A percentile compares a stretch with the other conserved stretches of the same genome.
Evolutionary conservation across 2,797 vertebrate species (phyloP).

Genomic region (Acanthopagrus latus): DNA sequence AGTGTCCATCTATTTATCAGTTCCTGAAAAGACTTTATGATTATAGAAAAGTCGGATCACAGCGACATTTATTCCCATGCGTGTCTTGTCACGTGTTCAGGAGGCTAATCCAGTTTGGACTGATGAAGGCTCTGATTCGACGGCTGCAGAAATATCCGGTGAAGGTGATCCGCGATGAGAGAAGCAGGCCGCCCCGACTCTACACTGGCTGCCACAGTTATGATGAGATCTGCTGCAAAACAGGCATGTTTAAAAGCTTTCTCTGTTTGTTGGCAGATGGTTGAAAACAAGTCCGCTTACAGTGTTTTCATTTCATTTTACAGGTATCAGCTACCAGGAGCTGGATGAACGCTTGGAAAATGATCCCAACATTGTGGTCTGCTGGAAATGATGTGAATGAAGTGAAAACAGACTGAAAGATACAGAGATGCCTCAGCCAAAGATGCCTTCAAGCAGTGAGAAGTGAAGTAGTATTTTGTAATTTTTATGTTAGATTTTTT

Average conservation of each 20-base stretch:
- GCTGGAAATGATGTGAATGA: slow-evolving; percentile 92
- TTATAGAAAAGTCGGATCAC: slow-evolving; percentile 17
- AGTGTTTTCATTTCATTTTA: slow-evolving; percentile 35
- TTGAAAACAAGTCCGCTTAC: slow-evolving; percentile 15
- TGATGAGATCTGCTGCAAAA: slow-evolving; percentile 99
- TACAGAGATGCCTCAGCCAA: slow-evolving; percentile 57
- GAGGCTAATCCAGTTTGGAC: slow-evolving; percentile 96
- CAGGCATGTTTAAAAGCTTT: slow-evolving; percentile 81
- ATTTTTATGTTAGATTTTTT: slow-evolving; percentile 19
- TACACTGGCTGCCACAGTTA: slow-evolving; percentile 98
- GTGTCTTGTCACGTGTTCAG: slow-evolving; percentile 75
- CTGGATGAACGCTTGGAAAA: slow-evolving; percentile 97
- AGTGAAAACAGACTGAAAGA: slow-evolving; percentile 7
- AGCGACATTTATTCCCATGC: not conserved
- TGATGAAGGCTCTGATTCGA: slow-evolving; percentile 96
- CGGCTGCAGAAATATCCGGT: slow-evolving; percentile 97
- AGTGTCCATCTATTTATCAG: slow-evolving; percentile 21
- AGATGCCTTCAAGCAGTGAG: slow-evolving; percentile 55
- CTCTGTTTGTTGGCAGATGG: not conserved
- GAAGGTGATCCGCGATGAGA: slow-evolving; percentile 90
- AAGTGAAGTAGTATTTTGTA: slow-evolving; percentile 33
- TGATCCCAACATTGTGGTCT: slow-evolving; percentile 97
- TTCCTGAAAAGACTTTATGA: slow-evolving; percentile 26
- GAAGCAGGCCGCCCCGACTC: slow-evolving; percentile 91
- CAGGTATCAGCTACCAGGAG: slow-evolving; percentile 98